These are phyloP conservation scores for Trichopoda pennipes DNA, from an alignment of 2,888 invertebrate genomes.

Conservation along the genomic window DNA sequence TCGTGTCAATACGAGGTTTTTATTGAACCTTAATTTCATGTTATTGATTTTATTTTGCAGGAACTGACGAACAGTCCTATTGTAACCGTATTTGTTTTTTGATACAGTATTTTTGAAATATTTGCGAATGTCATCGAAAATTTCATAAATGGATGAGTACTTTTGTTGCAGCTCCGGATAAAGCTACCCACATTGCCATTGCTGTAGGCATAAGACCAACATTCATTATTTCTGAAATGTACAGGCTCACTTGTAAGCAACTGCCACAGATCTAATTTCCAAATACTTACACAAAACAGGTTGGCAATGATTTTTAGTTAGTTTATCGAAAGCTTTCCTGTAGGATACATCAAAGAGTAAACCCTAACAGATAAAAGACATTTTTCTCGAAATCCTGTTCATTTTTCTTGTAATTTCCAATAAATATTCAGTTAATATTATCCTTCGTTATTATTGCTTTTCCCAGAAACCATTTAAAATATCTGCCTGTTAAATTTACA, in stretches of 20 bases:
- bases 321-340: slow-evolving; percentile 55
- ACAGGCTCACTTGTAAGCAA: slow-evolving; percentile 61
- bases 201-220: slow-evolving; percentile 68
- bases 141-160: slow-evolving; percentile 34
- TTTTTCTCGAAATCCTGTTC: too few species aligned
- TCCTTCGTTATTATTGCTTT: too few species aligned
- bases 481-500: too few species aligned
- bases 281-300: slow-evolving; percentile 69
- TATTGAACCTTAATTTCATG: slow-evolving; percentile 69
- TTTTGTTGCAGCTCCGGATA: slow-evolving; percentile 50
- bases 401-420: too few species aligned
- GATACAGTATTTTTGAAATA: slow-evolving; percentile 64
- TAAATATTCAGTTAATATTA: too few species aligned
- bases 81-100: slow-evolving; percentile 62
- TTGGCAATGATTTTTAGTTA: slow-evolving; percentile 56
- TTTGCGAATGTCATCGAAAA: slow-evolving; percentile 62
- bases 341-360: slow-evolving; percentile 68
- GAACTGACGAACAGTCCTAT: slow-evolving; percentile 47
- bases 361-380: too few species aligned
- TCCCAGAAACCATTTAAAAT: too few species aligned
- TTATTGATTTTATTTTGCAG: slow-evolving; percentile 63
- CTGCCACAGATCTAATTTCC: slow-evolving; percentile 67
- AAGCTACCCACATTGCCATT: slow-evolving; percentile 67
- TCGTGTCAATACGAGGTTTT: slow-evolving; percentile 64
- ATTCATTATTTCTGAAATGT: slow-evolving; percentile 55